Base-by-base conservation (phyloP, 2,113 vertebrate species). In the Daphoenositta chrysoptera region DNA sequence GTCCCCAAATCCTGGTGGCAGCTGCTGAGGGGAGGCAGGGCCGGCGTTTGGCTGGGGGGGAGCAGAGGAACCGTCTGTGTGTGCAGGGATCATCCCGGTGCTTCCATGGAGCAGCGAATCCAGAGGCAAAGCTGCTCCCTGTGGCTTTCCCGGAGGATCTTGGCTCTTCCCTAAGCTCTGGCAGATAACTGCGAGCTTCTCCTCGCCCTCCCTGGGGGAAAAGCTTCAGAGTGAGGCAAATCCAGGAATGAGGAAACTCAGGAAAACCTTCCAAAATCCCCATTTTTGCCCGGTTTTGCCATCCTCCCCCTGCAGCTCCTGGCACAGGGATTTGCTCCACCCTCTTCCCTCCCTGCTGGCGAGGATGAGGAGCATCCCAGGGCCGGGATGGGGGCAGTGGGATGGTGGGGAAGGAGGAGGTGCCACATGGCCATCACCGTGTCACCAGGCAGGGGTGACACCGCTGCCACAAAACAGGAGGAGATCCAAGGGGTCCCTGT, bases 361-460 rank as follows among this genome's bases (percentile, higher is more conserved):
- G n/a, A 83, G 66, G 44, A 70, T 47, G 54, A 68, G 78, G 61
- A 83, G 27, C 53, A 58, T 14, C n/a, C 4, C 1, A 16, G n/a
- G 37, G 19, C 15, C 0, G 1, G 68, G 63, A 1, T 2, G 10
- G 65, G 28, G 42, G 22, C 71, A 31, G 5, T 3, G 40, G 31
- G 22, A 9, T 13, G 65, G 51, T 13, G 12, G 42, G 57, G 50
- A n/a, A 12, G 21, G 53, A 63, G n/a, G 42, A n/a, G n/a, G 7
- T 6, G 26, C 28, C 63, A 8, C 2, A 0, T 0, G 27, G n/a
- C n/a, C 33, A 8, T 8, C 5, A 0, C 24, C 9, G 10, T 48
- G 51, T 15, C 35, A 65, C 33, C 56, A 31, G 30, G 54, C 76
- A 21, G 1, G 3, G 17, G 51, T 10, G 63, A 11, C 78, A 64